Conservation (phyloP, 1,140 invertebrate species). For the Drosophila tani region DNA sequence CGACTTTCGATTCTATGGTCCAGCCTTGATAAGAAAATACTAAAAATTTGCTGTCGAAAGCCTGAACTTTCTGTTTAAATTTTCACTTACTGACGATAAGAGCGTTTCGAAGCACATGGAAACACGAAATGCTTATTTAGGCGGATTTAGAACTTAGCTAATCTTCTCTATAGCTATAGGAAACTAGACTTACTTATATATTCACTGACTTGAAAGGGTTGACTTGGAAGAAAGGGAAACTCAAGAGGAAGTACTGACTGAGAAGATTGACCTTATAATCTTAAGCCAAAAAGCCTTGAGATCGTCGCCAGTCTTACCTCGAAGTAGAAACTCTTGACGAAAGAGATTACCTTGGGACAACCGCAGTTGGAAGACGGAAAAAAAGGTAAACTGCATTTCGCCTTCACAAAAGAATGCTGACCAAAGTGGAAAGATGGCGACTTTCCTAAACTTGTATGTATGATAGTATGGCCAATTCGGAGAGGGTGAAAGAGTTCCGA, state of each 20-base stretch:
- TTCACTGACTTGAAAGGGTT: neutral
- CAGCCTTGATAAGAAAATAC: slow-evolving; percentile 45
- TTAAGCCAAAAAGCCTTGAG: neutral
- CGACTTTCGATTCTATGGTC: slow-evolving; percentile 38
- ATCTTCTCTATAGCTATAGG: slow-evolving; percentile 22
- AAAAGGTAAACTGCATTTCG: slow-evolving; percentile 48
- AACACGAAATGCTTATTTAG: slow-evolving; percentile 41
- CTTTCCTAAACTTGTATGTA: slow-evolving; percentile 35
- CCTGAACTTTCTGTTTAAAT: slow-evolving; percentile 38
- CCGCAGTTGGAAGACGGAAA: slow-evolving; percentile 18
- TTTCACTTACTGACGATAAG: slow-evolving; percentile 48
- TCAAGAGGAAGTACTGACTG: neutral
- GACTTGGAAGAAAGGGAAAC: slow-evolving; percentile 20
- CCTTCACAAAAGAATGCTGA: slow-evolving; percentile 79
- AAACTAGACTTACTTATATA: neutral
- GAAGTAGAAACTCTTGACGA: slow-evolving; percentile 15
- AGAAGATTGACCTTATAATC: neutral
- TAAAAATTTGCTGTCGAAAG: slow-evolving; percentile 29
- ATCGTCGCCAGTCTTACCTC: slow-evolving; percentile 25
- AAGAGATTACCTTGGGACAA: slow-evolving; percentile 66
- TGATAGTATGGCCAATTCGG: slow-evolving; percentile 30
- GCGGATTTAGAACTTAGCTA: slow-evolving; percentile 41
- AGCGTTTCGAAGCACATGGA: slow-evolving; percentile 33
- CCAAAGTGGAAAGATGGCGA: slow-evolving; percentile 47
- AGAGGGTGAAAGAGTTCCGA: slow-evolving; percentile 55